Conservation (phyloP, 2,113 vertebrate species). For the Toxotes jaculatrix region DNA sequence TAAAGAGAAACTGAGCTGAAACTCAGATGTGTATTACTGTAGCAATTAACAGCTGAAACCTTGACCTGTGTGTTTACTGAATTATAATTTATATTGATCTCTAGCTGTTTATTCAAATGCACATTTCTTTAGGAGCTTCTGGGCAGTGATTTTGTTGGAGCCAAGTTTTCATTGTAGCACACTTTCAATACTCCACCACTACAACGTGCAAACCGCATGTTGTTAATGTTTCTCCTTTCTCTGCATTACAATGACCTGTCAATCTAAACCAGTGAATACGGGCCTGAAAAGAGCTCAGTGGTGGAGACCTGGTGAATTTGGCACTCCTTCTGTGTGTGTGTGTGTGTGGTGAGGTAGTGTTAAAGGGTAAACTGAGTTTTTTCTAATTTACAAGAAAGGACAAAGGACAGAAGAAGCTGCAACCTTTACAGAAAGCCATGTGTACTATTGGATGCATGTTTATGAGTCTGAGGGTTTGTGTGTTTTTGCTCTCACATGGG, state of each 20-base stretch:
- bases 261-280: constrained; percentile 17
- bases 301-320: constrained; percentile 46
- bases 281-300: constrained; percentile 29
- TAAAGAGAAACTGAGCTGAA: no score
- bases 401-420: constrained; percentile 59
- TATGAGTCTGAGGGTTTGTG: constrained; percentile 38
- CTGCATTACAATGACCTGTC: constrained; percentile 3
- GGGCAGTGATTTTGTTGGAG: background rate
- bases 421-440: constrained; percentile 48
- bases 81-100: background rate
- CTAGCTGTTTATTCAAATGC: background rate
- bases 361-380: constrained; percentile 47
- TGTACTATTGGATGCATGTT: constrained; percentile 32
- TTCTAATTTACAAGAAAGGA: constrained; percentile 30
- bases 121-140: background rate
- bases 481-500: constrained; percentile 25
- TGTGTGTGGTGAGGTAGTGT: constrained; percentile 12
- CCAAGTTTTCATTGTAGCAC: background rate
- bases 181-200: background rate
- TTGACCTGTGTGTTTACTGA: no score
- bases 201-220: background rate
- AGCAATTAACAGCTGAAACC: no score
- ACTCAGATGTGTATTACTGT: no score
- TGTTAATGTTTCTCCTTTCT: constrained; percentile 8
- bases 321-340: constrained; percentile 4